Conservation (phyloP, 2,888 invertebrate species). For the Polydrusus cervinus region DNA sequence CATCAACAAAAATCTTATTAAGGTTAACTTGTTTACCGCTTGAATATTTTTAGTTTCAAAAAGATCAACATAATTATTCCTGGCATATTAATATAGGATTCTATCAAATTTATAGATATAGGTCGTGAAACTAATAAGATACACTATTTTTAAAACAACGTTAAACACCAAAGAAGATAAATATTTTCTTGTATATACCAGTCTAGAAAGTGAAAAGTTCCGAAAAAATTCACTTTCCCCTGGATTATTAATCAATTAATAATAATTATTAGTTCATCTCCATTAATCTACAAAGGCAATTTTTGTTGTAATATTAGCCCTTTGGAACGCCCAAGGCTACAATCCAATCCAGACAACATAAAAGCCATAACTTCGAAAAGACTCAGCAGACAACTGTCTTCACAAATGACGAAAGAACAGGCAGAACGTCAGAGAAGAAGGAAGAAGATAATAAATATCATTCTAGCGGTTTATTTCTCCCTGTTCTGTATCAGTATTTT, state of each 20-base stretch:
- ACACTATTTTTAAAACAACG: not conserved
- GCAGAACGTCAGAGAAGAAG: conserved; percentile 75
- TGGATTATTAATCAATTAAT: no score
- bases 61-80: not conserved
- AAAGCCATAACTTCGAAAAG: conserved; percentile 2
- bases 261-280: no score
- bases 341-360: conserved; percentile 3
- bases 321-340: conserved; percentile 5
- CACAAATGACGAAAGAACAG: conserved; percentile 26
- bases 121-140: not conserved
- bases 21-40: not conserved
- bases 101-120: no score
- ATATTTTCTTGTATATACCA: no score
- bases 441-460: conserved; percentile 78
- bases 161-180: not conserved
- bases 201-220: no score
- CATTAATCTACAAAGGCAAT: no score
- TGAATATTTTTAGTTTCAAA: not conserved
- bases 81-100: not conserved
- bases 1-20: not conserved
- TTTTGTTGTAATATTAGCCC: no score
- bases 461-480: conserved; percentile 46
- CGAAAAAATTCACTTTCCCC: no score
- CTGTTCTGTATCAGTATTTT: conserved; percentile 76
- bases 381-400: conserved; percentile 13